Evolutionary conservation across 2,797 vertebrate genomes (phyloP).

Genomic region (Falco rusticolus): DNA sequence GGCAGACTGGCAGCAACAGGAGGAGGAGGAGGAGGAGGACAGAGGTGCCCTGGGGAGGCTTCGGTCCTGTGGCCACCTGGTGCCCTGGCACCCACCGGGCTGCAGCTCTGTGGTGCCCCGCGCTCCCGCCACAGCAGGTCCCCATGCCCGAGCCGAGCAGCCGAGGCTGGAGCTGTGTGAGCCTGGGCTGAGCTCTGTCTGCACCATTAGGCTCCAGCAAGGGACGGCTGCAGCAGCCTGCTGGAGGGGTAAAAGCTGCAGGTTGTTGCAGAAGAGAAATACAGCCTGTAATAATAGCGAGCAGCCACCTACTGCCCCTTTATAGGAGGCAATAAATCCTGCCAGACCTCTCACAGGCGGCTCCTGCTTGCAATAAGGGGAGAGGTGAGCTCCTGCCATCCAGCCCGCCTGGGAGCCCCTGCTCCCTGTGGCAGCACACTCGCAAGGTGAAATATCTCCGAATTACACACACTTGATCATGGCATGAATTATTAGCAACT

Average conservation of each 20-base stretch:
- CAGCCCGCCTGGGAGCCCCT: background rate
- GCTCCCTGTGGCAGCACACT: fast-evolving
- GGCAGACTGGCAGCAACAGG: background rate
- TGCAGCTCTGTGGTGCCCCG: fast-evolving
- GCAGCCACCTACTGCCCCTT: background rate
- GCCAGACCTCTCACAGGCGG: background rate
- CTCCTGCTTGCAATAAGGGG: background rate
- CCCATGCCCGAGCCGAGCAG: fast-evolving
- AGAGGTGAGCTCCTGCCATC: background rate
- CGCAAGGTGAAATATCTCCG: background rate
- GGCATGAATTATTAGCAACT: background rate
- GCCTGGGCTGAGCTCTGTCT: background rate
- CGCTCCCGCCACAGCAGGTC: background rate
- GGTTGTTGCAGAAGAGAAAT: background rate
- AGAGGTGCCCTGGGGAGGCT: too few species aligned
- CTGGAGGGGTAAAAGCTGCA: background rate
- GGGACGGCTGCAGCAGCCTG: background rate
- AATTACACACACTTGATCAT: background rate
- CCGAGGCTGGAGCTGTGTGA: background rate
- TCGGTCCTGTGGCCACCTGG: background rate
- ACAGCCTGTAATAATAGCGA: background rate
- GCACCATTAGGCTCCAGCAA: background rate
- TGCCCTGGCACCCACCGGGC: background rate
- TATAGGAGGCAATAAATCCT: background rate
- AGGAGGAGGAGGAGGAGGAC: background rate